Base-by-base conservation (phyloP, 2,888 invertebrate species). In the Thymelicus sylvestris region DNA sequence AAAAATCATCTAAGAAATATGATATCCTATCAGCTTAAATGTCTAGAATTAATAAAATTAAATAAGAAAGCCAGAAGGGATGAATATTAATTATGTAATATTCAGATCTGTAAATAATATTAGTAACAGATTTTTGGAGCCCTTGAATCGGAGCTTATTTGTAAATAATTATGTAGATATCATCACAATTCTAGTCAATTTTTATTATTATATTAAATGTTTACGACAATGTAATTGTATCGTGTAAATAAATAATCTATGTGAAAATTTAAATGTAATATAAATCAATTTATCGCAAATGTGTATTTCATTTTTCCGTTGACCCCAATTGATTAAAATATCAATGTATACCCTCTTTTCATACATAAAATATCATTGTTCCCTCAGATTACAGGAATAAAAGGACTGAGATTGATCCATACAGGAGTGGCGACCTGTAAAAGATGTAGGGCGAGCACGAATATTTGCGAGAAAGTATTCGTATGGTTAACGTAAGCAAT, bases 191-290 rank as follows among this genome's bases (percentile, higher is more conserved):
- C 86, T 92, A 92, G 93, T 92, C 92, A 93, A 93, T 92, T 93
- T 92, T 87, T 88, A 90, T 88, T 19, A 19, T 19, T 91, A 79
- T 19, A 19, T 19, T 91, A 79, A 88, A 89, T 89, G 89, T 92
- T 91, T 89, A 90, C 86, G 91, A 92, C 92, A 92, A 93, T 93
- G 91, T 91, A 82, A 92, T 90, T 91, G 90, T 90, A 92, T 79
- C 82, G 65, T 90, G 88, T 92, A 90, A 82, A 90, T 89, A 86
- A 83, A 81, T 79, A 82, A 84, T 87, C 80, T 85, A 87, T 90
- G 86, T 90, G 87, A 85, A 77, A 83, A 85, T 85, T 83, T 88
- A 86, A 79, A 79, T 87, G 85, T 90, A 88, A 88, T 88, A 90
- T 88, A 90, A 85, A 87, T 85, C 79, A 88, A 88, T 89, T 87